Base-by-base conservation (phyloP, 2,113 vertebrate genomes). In the Catharus bicknelli region DNA sequence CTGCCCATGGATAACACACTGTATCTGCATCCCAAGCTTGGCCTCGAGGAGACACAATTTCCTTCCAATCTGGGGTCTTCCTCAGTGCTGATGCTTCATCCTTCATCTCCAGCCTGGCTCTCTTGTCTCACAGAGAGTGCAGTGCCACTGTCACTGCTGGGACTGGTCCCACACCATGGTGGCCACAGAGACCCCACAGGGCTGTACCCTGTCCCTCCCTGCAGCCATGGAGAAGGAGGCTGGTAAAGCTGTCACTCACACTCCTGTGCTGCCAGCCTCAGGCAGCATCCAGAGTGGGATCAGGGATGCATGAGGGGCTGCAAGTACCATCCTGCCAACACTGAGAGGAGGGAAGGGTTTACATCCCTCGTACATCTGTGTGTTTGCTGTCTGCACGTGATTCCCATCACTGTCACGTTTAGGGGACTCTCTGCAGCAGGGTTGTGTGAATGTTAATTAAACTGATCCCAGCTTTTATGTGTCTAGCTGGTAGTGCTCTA, bases 131-230 rank as follows among this genome's bases (percentile, higher is more conserved):
- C 16, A n/a, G 50, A 0, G 0, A 2, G 17, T 66, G 61, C 21
- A 15, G 36, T 81, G 34, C 30, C 58, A 36, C 17, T 36, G 0
- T 4, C 1, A 1, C 7, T 76, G 13, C 30, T 69, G 72, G 5
- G 10, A 8, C 45, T 34, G 16, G 9, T 47, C 30, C 36, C 1
- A 0, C 5, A 6, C 14, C 0, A 0, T 0, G 0, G 17, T n/a
- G 14, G 15, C 21, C 5, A 4, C 22, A 30, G 62, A 42, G n/a
- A 4, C 12, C 19, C 8, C 2, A 0, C 1, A 1, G 2, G 17
- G 18, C 30, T 38, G 36, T 36, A 23, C 30, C 20, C 40, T 0
- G 0, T 26, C 32, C 16, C 16, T n/a, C 16, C 10, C 34, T 3
- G 4, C 38, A 83, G 62, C 23, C 6, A 0, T 22, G 2, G 3